phyloP scores from a whole-genome alignment of 2,113 vertebrate genomes.

The Chamaetylas fuelleborni region DNA sequence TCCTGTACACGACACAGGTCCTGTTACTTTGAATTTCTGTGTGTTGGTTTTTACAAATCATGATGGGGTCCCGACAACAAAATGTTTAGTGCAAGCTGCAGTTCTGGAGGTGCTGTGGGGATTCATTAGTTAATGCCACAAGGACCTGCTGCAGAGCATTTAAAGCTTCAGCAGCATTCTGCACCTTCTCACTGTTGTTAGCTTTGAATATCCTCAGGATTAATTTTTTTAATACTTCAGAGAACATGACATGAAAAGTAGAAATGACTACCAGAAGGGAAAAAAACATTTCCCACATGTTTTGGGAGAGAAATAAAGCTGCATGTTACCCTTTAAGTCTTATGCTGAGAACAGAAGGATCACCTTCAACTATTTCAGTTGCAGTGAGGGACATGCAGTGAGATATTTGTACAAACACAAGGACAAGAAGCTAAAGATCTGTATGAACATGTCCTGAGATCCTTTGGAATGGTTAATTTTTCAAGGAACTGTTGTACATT shows the following conservation, averaged over 20 bases:
- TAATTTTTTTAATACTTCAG: not conserved
- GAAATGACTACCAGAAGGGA: not conserved
- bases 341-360: not conserved
- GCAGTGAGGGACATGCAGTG: not conserved
- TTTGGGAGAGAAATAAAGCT: constrained; percentile 17
- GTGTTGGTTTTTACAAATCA: not conserved
- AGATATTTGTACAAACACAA: not conserved
- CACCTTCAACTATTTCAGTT: not conserved
- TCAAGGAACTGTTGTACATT: not conserved
- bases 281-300: not conserved
- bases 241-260: constrained; percentile 9
- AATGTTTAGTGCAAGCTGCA: not conserved
- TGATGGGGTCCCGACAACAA: not conserved
- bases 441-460: not conserved
- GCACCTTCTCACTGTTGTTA: not conserved
- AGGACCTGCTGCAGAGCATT: not conserved
- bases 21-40: not conserved
- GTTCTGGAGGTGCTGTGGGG: not conserved
- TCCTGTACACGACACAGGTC: not conserved
- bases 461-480: not conserved
- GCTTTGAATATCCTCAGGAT: not conserved
- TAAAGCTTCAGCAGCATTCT: not conserved
- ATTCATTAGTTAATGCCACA: not conserved
- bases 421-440: not conserved
- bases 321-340: not conserved